Conservation (phyloP, 1,140 invertebrate genomes). For the Lepidurus couesii region DNA sequence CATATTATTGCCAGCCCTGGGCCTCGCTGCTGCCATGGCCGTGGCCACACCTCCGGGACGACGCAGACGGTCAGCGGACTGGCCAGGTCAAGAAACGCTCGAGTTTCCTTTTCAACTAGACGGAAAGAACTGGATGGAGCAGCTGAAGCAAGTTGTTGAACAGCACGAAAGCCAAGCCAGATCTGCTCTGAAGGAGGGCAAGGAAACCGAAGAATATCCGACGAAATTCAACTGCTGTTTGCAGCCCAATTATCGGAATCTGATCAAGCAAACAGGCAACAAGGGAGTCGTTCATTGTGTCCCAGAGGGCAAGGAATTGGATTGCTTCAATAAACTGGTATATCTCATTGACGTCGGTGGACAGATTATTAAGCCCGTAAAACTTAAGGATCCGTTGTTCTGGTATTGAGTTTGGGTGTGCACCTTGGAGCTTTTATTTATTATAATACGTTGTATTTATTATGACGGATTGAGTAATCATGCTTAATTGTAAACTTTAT, state of each 20-base stretch:
- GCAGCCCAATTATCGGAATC: background rate
- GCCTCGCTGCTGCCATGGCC: background rate
- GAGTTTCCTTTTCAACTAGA: background rate
- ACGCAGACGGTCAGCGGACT: background rate
- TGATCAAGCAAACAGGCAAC: background rate
- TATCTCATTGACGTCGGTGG: background rate
- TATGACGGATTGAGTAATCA: too few relatives aligned
- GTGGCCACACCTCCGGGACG: background rate
- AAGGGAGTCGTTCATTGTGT: background rate
- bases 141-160: background rate
- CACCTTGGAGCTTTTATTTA: too few relatives aligned
- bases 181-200: background rate
- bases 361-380: background rate
- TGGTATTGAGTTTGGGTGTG: background rate
- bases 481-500: too few relatives aligned
- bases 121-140: background rate
- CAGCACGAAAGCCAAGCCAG: background rate
- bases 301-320: background rate
- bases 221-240: background rate
- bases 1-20: background rate
- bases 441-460: too few relatives aligned
- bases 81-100: background rate
- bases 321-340: background rate
- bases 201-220: background rate
- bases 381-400: background rate